Evolutionary conservation across 2,888 invertebrate species (phyloP), one percentile per base, ranked within the genome.

Genomic region (Archaeoteleia sp.): DNA sequence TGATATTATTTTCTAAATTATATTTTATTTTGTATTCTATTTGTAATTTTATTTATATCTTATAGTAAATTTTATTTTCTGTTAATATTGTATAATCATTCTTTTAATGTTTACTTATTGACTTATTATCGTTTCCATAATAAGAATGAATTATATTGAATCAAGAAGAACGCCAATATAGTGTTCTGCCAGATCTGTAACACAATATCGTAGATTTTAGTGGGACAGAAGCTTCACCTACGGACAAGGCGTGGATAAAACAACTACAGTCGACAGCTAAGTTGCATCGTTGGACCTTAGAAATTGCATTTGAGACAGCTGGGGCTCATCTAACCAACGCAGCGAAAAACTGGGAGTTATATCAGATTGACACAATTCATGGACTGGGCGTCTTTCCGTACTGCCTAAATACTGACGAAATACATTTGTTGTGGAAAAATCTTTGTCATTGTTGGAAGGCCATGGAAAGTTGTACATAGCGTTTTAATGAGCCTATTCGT

Each of bases 221-320:
- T 10, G 48, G 58, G 0, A 7, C 40, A 9, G 34, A 57, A n/a
- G 23, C 17, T 6, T 17, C 32, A 7, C 8, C 35, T 0, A 34
- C 34, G 1, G 63, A 51, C 4, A 13, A 29, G 10, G 29, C 10
- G 1, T 71, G 61, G 67, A 1, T 60, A 9, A 54, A 37, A 12
- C 53, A 48, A 9, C 32, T 58, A 0, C 48, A 58, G 12, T 20
- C 58, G 6, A 58, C 48, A 9, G 43, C 30, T 15, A 48, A 13
- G 2, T 39, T 72, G 4, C 65, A 63, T 15, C 20, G 32, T 6
- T 71, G 67, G 61, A 65, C 68, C 8, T 51, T 57, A 1, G 61
- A 39, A 17, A 43, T 70, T 9, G 53, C 66, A 0, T 49, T 68
- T 8, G 72, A 72, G 25, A 70, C 66, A 1, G 70, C 68, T 3